phyloP scores from a whole-genome alignment of 2,888 invertebrate genomes.

The Yponomeuta malinellus region DNA sequence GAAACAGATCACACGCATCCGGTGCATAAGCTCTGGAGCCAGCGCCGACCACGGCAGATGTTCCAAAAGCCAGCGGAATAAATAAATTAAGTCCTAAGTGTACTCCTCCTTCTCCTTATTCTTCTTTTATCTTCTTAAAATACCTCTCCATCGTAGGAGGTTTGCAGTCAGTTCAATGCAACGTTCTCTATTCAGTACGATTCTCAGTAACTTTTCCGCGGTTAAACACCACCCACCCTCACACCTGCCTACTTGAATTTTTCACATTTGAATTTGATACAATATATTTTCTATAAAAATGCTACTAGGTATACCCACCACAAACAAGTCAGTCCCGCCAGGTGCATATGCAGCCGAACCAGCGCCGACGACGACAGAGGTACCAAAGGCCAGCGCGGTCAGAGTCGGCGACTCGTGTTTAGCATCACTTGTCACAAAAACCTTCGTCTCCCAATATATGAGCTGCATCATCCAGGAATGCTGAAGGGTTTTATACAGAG shows the following conservation, averaged over 20 bases:
- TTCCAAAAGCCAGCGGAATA: slow-evolving; percentile 45
- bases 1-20: slow-evolving; percentile 39
- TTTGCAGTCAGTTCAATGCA: no score
- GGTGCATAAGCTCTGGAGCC: slow-evolving; percentile 48
- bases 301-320: slow-evolving; percentile 29
- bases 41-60: slow-evolving; percentile 52
- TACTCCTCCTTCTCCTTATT: no score
- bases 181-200: no score
- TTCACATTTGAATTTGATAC: no score
- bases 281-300: no score
- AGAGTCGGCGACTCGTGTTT: slow-evolving; percentile 49
- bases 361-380: slow-evolving; percentile 52
- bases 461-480: slow-evolving; percentile 57
- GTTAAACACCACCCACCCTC: no score
- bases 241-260: no score
- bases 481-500: slow-evolving; percentile 28
- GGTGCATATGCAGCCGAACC: slow-evolving; percentile 49
- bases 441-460: slow-evolving; percentile 63
- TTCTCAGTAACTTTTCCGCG: no score
- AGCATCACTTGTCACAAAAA: slow-evolving; percentile 48
- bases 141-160: no score
- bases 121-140: no score
- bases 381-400: slow-evolving; percentile 50
- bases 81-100: no score
- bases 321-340: slow-evolving; percentile 40